phyloP scores from a whole-genome alignment of 2,888 invertebrate genomes.

The Eueremaeus valkanovi region DNA sequence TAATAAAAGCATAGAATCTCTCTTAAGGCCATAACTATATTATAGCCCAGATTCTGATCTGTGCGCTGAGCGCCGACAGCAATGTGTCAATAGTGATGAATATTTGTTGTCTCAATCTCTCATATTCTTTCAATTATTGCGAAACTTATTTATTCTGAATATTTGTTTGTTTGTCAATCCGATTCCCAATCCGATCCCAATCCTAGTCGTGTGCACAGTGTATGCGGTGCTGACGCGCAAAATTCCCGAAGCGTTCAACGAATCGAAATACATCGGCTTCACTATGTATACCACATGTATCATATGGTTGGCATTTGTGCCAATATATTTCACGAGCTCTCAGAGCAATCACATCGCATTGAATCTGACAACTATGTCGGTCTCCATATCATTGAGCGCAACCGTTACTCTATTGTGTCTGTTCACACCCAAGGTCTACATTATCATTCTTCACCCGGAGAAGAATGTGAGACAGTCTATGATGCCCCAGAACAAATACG shows the following conservation, averaged over 20 bases:
- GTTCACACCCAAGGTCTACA: constrained; percentile 88
- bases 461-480: constrained; percentile 71
- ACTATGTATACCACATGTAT: constrained; percentile 92
- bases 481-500: constrained; percentile 44
- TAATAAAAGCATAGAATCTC: too few relatives aligned
- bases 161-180: too few relatives aligned
- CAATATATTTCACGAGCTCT: constrained; percentile 61
- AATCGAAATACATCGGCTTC: constrained; percentile 55
- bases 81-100: too few relatives aligned
- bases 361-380: constrained; percentile 89
- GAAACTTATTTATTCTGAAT: too few relatives aligned
- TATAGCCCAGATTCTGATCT: too few relatives aligned
- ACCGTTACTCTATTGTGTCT: constrained; percentile 89
- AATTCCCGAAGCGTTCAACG: constrained; percentile 56
- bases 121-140: too few relatives aligned
- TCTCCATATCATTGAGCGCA: constrained; percentile 88
- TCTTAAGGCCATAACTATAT: too few relatives aligned
- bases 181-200: not conserved
- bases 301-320: constrained; percentile 55
- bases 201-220: constrained; percentile 58
- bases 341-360: constrained; percentile 61
- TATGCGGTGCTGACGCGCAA: constrained; percentile 55
- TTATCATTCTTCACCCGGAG: constrained; percentile 82
- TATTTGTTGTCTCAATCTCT: too few relatives aligned
- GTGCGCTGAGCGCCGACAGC: too few relatives aligned